Evolutionary conservation across 1,140 invertebrate species (phyloP).

Genomic region (Eupeodes corollae): DNA sequence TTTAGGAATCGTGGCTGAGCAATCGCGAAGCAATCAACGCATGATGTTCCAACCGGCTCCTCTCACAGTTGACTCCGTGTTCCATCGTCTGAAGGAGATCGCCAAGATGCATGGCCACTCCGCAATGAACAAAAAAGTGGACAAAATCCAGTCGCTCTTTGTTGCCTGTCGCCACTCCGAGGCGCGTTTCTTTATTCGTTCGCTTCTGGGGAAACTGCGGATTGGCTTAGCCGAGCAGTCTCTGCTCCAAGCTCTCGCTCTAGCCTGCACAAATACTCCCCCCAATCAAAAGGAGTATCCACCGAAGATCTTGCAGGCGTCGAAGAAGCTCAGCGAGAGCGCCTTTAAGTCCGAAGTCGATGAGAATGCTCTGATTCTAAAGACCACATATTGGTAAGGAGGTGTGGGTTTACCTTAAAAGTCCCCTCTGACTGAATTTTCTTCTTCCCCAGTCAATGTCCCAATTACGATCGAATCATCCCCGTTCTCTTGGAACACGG

Average conservation of each 20-base stretch:
- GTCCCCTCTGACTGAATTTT: not conserved
- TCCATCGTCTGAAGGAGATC: conserved; percentile 80
- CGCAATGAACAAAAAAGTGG: conserved; percentile 75
- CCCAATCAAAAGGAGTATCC: conserved; percentile 54
- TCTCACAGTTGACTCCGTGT: conserved; percentile 60
- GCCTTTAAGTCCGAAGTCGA: conserved; percentile 72
- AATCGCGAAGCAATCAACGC: conserved; percentile 75
- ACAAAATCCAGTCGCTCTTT: conserved; percentile 84
- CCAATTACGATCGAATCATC: conserved; percentile 85
- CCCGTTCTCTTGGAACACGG: conserved; percentile 70
- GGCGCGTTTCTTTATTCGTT: conserved; percentile 82
- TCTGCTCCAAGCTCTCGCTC: conserved; percentile 80
- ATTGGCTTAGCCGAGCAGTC: conserved; percentile 97
- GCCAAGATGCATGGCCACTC: conserved; percentile 68
- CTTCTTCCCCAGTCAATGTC: conserved; percentile 66
- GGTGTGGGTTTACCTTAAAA: not conserved
- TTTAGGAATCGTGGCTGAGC: conserved; percentile 86
- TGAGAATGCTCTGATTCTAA: conserved; percentile 65
- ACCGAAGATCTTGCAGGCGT: conserved; percentile 49
- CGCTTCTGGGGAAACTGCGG: conserved; percentile 81
- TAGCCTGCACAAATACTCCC: conserved; percentile 65
- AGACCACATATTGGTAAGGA: conserved; percentile 85
- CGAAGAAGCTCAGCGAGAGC: conserved; percentile 51
- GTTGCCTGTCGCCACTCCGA: conserved; percentile 86
- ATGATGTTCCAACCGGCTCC: conserved; percentile 72